A percentile compares a stretch with the other conserved stretches of the same genome.
Evolutionary conservation across 2,797 vertebrate species (phyloP).

Genomic region (Aeoliscus strigatus): DNA sequence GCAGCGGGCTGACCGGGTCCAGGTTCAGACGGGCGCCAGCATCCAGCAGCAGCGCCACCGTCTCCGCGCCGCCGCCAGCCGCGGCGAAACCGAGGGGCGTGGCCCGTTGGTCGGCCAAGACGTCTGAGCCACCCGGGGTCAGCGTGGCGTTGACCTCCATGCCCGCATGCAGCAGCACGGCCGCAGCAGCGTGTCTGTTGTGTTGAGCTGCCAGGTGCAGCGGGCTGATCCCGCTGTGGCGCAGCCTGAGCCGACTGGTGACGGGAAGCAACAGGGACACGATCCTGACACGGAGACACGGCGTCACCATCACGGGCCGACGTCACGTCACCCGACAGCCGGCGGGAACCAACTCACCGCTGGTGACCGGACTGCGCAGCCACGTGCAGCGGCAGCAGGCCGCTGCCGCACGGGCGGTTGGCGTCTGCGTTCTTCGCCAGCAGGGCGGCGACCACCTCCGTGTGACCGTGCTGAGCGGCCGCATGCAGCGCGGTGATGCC

Average conservation of each 20-base stretch:
- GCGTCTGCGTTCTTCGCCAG: slow-evolving; percentile 86
- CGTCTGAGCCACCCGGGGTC: slow-evolving; percentile 76
- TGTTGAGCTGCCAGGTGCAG: slow-evolving; percentile 90
- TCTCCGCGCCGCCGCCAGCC: slow-evolving; percentile 76
- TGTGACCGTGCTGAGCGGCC: slow-evolving; percentile 85
- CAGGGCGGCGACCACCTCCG: slow-evolving; percentile 76
- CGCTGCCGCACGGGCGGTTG: slow-evolving; percentile 84
- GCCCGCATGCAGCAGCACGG: slow-evolving; percentile 84
- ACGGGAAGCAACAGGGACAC: slow-evolving; percentile 86
- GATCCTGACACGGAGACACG: slow-evolving; percentile 70
- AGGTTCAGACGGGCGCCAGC: slow-evolving; percentile 84
- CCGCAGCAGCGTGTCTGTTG: slow-evolving; percentile 78
- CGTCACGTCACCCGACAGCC: no score
- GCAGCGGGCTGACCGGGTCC: slow-evolving; percentile 85
- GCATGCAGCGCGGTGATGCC: slow-evolving; percentile 85
- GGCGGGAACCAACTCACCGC: slow-evolving; percentile 73
- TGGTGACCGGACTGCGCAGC: slow-evolving; percentile 86
- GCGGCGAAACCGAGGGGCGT: slow-evolving; percentile 86
- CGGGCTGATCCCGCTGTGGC: slow-evolving; percentile 87
- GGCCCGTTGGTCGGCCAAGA: slow-evolving; percentile 77
- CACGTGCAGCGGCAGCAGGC: slow-evolving; percentile 86
- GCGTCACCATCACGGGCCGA: no score
- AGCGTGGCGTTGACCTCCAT: slow-evolving; percentile 85
- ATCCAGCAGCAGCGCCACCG: slow-evolving; percentile 79
- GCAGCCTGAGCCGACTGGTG: slow-evolving; percentile 85